Percentiles rank a stretch among this genome's conserved stretches.
Conservation (phyloP, 2,888 invertebrate species). For the Aromia moschata region DNA sequence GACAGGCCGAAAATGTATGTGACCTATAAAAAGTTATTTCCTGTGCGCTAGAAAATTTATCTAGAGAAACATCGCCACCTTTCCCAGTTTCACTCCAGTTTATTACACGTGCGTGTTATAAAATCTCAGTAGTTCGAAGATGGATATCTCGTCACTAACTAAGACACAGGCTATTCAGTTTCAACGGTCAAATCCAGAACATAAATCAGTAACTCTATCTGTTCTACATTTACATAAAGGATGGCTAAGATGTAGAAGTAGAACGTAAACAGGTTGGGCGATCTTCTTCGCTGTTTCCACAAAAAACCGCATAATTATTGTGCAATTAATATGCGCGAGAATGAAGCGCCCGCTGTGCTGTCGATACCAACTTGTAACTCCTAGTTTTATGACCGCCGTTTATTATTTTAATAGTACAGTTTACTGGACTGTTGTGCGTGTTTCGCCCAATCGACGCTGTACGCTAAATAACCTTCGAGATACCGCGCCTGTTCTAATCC, state of each 20-base stretch:
- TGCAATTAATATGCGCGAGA: slow-evolving; percentile 59
- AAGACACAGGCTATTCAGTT: slow-evolving; percentile 28
- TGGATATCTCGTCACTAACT: slow-evolving; percentile 25
- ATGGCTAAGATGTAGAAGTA: slow-evolving; percentile 37
- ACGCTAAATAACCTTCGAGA: slow-evolving; percentile 36
- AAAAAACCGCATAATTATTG: slow-evolving; percentile 57
- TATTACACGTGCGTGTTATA: slow-evolving; percentile 9
- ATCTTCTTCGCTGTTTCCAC: slow-evolving; percentile 41
- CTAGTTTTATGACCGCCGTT: slow-evolving; percentile 59
- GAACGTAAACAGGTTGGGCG: slow-evolving; percentile 45
- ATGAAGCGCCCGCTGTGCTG: slow-evolving; percentile 56
- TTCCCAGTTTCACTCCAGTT: background rate
- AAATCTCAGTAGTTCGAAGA: slow-evolving; percentile 17
- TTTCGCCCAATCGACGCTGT: slow-evolving; percentile 47
- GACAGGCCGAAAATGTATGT: no score
- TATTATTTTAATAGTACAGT: slow-evolving; percentile 61
- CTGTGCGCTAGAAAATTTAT: background rate
- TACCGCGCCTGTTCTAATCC: slow-evolving; percentile 3
- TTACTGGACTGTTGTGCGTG: slow-evolving; percentile 55
- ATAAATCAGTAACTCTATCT: slow-evolving; percentile 49
- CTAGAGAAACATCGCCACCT: background rate
- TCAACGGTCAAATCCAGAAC: slow-evolving; percentile 23
- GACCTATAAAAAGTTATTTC: background rate
- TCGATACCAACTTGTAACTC: slow-evolving; percentile 59
- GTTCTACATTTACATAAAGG: slow-evolving; percentile 50